Evolutionary conservation across 2,888 invertebrate species (phyloP).

Genomic region (Andricus quercusramuli): DNA sequence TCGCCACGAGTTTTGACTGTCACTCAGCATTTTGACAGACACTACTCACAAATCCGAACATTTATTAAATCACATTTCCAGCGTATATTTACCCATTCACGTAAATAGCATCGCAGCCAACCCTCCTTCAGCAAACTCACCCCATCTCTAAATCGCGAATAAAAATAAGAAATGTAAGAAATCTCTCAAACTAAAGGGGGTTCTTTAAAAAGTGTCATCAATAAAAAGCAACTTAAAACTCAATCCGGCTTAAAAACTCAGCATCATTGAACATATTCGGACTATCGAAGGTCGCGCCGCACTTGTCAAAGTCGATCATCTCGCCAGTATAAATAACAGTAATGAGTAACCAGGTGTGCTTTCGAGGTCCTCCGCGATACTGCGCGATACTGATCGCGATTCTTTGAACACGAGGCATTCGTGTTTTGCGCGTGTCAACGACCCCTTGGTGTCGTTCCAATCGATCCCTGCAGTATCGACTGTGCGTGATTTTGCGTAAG

Average conservation of each 20-base stretch:
- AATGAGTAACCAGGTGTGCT: constrained; percentile 33
- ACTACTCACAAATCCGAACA: not conserved
- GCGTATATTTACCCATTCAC: not conserved
- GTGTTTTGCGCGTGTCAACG: constrained; percentile 33
- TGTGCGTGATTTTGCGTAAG: constrained; percentile 26
- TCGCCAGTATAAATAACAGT: constrained; percentile 33
- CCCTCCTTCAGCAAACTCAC: not conserved
- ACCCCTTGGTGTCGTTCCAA: constrained; percentile 28
- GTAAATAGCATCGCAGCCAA: not conserved
- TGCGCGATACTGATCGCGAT: constrained; percentile 31
- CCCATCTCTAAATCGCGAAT: not conserved
- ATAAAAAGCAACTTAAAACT: not conserved
- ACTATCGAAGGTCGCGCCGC: not conserved
- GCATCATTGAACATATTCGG: not conserved
- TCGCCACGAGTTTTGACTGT: constrained; percentile 12
- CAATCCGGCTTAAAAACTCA: not conserved
- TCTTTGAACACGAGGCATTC: constrained; percentile 31
- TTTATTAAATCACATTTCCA: not conserved
- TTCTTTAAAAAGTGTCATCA: not conserved
- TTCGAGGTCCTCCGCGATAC: constrained; percentile 28
- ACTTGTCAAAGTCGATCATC: constrained; percentile 28
- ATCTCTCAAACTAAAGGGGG: not conserved
- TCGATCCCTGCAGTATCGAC: constrained; percentile 37
- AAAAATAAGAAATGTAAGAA: not conserved
- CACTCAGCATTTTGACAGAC: not conserved